Base-by-base conservation (phyloP, 2,888 invertebrate species). In the Apodemia mormo region DNA sequence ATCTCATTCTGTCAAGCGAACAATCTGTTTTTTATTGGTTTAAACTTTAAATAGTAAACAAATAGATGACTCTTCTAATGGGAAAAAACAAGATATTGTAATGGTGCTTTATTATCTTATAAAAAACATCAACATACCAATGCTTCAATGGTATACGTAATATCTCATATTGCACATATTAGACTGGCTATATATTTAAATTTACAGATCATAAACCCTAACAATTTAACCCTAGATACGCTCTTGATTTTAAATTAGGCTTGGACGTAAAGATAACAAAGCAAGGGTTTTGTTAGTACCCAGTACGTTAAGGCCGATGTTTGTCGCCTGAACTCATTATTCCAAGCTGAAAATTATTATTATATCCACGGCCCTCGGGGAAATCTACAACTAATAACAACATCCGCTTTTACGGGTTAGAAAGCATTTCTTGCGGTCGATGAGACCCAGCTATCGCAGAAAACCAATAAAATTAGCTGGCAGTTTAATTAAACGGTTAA, bases 331-430 rank as follows among this genome's bases (percentile, higher is more conserved):
- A 33, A 33, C 33, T 61, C 58, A 61, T 61, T 61, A 61, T 33
- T 14, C 12, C 58, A 10, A 33, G 30, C 33, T 61, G 58, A 61
- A 61, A 61, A 33, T 61, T 61, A 61, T 61, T 61, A 61, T 61
- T 61, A 61, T 61, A 61, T 61, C 12, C 58, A 30, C 29, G 6
- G 22, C 33, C 58, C 12, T 33, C 30, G 12, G 56, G 58, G 58
- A 61, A 61, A 61, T 61, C 12, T 30, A 58, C 12, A 58, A 58
- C 58, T 30, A 58, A 30, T 12, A 58, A 58, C 30, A 58, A 58
- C 30, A 58, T 58, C 30, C 30, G 58, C 29, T 29, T 56, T 58
- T 58, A 58, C 58, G 58, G 58, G n/a, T 12, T 30, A 58, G 58
- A 30, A 58, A 58, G 49, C 5, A n/a, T 30, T 30, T 58, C 58